Evolutionary conservation across 1,140 invertebrate genomes (phyloP).

Genomic region (Belonocnema kinseyi): DNA sequence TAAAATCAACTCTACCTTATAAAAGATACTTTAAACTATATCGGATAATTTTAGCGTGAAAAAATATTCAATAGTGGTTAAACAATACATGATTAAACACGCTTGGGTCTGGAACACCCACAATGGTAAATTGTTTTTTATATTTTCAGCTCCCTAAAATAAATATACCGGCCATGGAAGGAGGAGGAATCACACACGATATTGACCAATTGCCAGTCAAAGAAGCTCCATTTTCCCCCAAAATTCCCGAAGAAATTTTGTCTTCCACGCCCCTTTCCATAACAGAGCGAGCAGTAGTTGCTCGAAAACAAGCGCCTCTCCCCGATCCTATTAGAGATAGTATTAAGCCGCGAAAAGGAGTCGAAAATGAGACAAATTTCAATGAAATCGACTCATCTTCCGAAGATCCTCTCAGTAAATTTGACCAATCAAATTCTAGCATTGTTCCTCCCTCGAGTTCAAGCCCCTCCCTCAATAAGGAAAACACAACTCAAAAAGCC

Average conservation of each 20-base stretch:
- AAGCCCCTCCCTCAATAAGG: not conserved
- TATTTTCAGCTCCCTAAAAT: not conserved
- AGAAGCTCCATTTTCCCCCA: not conserved
- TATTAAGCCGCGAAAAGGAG: conserved; percentile 52
- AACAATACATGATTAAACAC: no score
- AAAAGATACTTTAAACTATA: no score
- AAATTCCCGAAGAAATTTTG: not conserved
- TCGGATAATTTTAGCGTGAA: no score
- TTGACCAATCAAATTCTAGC: not conserved
- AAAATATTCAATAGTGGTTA: no score
- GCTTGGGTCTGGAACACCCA: no score
- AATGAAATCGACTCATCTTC: conserved; percentile 1
- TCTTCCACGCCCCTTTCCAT: not conserved
- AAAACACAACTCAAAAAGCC: not conserved
- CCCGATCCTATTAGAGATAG: conserved; percentile 43
- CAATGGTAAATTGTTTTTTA: no score
- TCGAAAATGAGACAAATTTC: conserved; percentile 10
- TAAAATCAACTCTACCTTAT: no score
- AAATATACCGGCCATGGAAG: not conserved
- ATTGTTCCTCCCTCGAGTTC: no score
- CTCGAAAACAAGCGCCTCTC: not conserved
- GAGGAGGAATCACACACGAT: not conserved
- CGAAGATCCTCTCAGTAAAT: conserved; percentile 17
- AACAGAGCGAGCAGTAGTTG: not conserved
- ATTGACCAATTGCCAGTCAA: not conserved